phyloP scores from a whole-genome alignment of 2,113 vertebrate species.

The Rhineura floridana region DNA sequence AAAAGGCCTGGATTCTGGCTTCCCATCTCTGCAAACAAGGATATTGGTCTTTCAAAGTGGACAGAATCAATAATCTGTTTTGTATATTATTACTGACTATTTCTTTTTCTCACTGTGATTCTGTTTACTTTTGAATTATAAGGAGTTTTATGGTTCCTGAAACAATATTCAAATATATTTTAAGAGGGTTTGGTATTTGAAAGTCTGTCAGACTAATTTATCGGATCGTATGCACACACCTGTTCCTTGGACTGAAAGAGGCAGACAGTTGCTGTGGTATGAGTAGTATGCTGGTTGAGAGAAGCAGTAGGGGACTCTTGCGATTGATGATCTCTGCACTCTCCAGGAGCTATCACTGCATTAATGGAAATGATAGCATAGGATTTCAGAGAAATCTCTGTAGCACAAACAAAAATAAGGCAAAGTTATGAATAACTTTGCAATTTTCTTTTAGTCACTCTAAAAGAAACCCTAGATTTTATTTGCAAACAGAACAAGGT shows the following conservation, averaged over 20 bases:
- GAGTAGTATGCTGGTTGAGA: slow-evolving; percentile 17
- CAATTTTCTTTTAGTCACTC: neutral
- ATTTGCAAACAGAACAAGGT: neutral
- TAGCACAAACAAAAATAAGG: neutral
- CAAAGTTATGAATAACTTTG: slow-evolving; percentile 9
- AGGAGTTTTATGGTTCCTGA: neutral
- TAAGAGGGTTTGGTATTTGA: neutral
- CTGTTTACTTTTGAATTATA: slow-evolving; percentile 1
- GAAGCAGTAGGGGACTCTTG: slow-evolving; percentile 20
- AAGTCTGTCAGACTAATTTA: neutral
- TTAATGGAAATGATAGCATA: slow-evolving; percentile 49
- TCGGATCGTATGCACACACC: neutral
- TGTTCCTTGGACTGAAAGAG: neutral
- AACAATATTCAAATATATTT: neutral
- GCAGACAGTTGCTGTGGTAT: slow-evolving; percentile 17
- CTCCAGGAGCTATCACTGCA: neutral
- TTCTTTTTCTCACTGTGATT: neutral
- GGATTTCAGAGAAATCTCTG: slow-evolving; percentile 26
- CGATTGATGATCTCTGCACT: slow-evolving; percentile 44
- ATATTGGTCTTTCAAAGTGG: neutral
- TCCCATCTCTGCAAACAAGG: neutral
- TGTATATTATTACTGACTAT: neutral
- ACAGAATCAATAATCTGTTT: neutral
- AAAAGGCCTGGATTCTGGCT: neutral
- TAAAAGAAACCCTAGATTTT: neutral